phyloP scores from a whole-genome alignment of 2,113 vertebrate species.

The Ictidomys tridecemlineatus region DNA sequence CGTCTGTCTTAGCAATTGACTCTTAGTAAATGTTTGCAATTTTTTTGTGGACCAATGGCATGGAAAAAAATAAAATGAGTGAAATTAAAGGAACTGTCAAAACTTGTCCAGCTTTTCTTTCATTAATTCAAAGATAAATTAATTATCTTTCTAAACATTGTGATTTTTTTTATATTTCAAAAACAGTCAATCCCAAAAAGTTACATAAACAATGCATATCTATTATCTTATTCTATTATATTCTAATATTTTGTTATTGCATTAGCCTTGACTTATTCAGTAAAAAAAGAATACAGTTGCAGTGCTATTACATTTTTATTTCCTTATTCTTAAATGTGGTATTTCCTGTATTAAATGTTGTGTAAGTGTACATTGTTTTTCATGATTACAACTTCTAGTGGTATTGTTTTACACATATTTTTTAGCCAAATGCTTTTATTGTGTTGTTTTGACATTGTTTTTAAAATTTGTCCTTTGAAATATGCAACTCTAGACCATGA shows the following conservation, averaged over 20 bases:
- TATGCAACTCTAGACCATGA: neutral
- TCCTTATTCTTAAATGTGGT: neutral
- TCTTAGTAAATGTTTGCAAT: neutral
- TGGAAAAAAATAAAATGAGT: neutral
- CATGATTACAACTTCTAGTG: neutral
- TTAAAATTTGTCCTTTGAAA: neutral
- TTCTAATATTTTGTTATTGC: neutral
- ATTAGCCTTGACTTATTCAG: neutral
- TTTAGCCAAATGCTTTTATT: neutral
- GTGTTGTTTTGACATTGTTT: neutral
- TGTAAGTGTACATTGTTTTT: neutral
- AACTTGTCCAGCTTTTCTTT: neutral
- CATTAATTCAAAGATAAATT: neutral
- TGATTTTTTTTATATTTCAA: neutral
- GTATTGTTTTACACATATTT: neutral
- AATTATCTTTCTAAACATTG: neutral
- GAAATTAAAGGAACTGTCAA: neutral
- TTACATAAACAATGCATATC: neutral
- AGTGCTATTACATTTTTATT: neutral
- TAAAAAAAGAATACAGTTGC: neutral
- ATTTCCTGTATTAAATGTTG: neutral
- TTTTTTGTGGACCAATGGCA: neutral
- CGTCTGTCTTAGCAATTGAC: neutral
- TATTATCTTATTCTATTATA: neutral
- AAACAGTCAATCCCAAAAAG: neutral